Conservation (phyloP, 2,797 vertebrate species). For the Xenentodon cancila region DNA sequence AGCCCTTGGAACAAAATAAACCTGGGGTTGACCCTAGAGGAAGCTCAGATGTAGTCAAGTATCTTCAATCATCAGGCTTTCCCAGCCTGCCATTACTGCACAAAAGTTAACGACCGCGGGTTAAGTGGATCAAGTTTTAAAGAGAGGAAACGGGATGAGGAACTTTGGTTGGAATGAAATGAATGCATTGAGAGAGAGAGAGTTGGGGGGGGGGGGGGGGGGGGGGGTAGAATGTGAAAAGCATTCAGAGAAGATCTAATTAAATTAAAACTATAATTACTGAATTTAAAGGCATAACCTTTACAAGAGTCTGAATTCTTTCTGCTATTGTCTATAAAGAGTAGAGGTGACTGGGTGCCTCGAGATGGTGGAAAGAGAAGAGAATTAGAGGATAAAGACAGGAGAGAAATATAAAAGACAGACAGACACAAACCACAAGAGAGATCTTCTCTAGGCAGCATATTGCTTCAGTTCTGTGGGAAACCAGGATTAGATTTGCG, state of each 20-base stretch:
- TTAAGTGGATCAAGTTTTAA: slow-evolving; percentile 8
- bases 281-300: neutral
- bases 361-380: neutral
- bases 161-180: slow-evolving; percentile 12
- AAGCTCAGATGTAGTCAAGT: slow-evolving; percentile 47
- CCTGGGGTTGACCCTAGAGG: slow-evolving; percentile 44
- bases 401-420: neutral
- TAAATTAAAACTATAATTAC: neutral
- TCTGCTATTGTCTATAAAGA: neutral
- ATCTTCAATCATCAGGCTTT: slow-evolving; percentile 5
- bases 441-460: neutral
- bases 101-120: slow-evolving; percentile 24
- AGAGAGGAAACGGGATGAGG: neutral
- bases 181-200: slow-evolving; percentile 15
- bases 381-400: neutral
- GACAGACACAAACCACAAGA: neutral
- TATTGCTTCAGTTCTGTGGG: slow-evolving; percentile 21
- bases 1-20: slow-evolving; percentile 39
- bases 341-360: neutral
- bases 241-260: neutral
- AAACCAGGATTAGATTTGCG: slow-evolving; percentile 34
- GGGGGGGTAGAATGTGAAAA: neutral
- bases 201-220: neutral
- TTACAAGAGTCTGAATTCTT: neutral
- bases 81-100: slow-evolving; percentile 41